Evolutionary conservation across 2,113 vertebrate species (phyloP).

Genomic region (Globicephala melas): DNA sequence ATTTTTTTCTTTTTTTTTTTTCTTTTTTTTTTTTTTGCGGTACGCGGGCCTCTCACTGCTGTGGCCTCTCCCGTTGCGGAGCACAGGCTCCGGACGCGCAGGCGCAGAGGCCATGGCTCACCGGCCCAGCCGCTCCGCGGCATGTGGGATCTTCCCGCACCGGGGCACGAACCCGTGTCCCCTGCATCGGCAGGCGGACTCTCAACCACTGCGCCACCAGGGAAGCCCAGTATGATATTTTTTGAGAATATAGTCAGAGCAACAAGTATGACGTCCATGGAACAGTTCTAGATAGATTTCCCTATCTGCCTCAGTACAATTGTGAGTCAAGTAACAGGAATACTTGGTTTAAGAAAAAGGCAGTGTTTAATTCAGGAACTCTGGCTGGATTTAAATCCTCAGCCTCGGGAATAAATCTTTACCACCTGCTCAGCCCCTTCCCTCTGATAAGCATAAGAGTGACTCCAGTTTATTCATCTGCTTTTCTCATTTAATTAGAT

Average conservation of each 20-base stretch:
- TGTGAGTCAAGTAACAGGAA: not conserved
- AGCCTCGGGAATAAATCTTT: not conserved
- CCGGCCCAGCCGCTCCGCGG: too few relatives aligned
- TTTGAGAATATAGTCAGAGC: not conserved
- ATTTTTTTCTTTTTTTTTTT: not conserved
- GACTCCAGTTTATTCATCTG: not conserved
- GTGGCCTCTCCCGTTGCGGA: too few relatives aligned
- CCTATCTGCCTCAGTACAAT: not conserved
- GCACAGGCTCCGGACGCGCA: too few relatives aligned
- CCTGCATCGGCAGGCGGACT: too few relatives aligned
- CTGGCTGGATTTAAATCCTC: conserved; percentile 9
- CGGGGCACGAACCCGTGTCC: too few relatives aligned
- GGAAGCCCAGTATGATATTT: not conserved
- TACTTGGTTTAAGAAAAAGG: conserved; percentile 12
- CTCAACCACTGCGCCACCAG: too few relatives aligned
- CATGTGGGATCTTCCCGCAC: too few relatives aligned
- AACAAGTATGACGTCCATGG: not conserved
- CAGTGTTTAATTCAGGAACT: conserved; percentile 2
- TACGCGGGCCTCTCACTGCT: too few relatives aligned
- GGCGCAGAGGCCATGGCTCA: too few relatives aligned
- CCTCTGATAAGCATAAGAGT: not conserved
- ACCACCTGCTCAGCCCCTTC: not conserved
- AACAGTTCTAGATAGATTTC: not conserved
- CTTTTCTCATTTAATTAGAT: conserved; percentile 43
- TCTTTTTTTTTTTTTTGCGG: too few relatives aligned